Percentiles rank a stretch among this genome's conserved stretches.
Evolutionary conservation across 2,113 vertebrate genomes (phyloP).

Genomic region (Spea bombifrons): DNA sequence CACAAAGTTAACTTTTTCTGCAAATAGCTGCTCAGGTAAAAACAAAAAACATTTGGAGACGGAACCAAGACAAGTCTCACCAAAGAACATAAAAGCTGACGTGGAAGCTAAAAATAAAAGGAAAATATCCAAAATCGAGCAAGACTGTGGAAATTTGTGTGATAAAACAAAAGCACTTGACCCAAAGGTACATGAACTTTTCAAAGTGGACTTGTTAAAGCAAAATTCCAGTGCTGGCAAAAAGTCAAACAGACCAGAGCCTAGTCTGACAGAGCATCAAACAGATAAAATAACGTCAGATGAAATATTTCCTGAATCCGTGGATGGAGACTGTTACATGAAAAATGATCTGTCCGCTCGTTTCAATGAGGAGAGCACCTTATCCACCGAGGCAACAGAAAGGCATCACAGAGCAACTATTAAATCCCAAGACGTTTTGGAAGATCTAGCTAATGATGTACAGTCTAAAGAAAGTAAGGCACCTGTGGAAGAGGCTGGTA

Average conservation of each 20-base stretch:
- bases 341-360: not conserved
- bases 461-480: not conserved
- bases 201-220: not conserved
- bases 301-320: not conserved
- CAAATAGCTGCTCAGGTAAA: not conserved
- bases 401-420: not conserved
- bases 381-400: not conserved
- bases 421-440: not conserved
- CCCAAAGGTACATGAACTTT: not conserved
- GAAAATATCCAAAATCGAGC: constrained; percentile 1
- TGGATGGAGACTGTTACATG: not conserved
- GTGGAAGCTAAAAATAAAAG: not conserved
- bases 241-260: not conserved
- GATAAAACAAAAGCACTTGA: not conserved
- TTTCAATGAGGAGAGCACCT: not conserved
- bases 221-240: not conserved
- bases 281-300: not conserved
- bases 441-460: constrained; percentile 5
- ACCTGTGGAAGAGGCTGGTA: not conserved
- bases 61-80: not conserved
- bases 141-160: not conserved
- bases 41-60: not conserved
- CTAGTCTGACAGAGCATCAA: not conserved
- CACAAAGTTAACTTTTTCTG: not conserved
- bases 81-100: not conserved